These are phyloP conservation scores for Polypterus senegalus DNA, from an alignment of 2,113 vertebrate species.

Conservation along the genomic window DNA sequence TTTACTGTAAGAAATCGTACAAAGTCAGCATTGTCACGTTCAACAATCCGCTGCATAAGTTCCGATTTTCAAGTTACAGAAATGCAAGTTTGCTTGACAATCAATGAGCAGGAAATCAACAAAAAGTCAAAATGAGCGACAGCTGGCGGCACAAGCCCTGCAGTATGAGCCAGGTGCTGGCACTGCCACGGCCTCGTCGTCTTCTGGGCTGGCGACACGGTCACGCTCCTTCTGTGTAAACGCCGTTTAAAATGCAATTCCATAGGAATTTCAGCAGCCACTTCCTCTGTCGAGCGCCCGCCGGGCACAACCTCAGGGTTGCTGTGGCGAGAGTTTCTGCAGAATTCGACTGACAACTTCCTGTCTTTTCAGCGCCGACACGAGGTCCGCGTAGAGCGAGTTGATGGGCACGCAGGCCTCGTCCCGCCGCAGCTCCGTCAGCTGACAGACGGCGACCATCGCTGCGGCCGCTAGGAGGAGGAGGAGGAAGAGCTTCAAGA, in stretches of 20 bases:
- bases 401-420: conserved; percentile 59
- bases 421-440: conserved; percentile 63
- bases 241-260: conserved; percentile 55
- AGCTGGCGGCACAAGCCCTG: too few relatives aligned
- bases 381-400: conserved; percentile 49
- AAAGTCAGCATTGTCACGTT: too few relatives aligned
- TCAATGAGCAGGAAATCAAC: too few relatives aligned
- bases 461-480: conserved; percentile 48
- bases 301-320: conserved; percentile 31
- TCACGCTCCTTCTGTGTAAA: too few relatives aligned
- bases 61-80: too few relatives aligned
- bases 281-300: conserved; percentile 33
- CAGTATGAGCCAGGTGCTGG: too few relatives aligned
- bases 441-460: conserved; percentile 46
- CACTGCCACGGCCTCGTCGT: too few relatives aligned
- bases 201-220: too few relatives aligned
- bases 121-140: too few relatives aligned
- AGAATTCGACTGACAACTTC: conserved; percentile 63
- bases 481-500: conserved; percentile 54
- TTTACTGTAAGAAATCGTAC: too few relatives aligned
- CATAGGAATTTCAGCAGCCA: conserved; percentile 74
- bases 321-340: conserved; percentile 55
- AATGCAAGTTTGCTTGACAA: too few relatives aligned
- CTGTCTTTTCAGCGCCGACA: conserved; percentile 61
- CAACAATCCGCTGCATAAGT: too few relatives aligned